Conservation (phyloP, 2,797 vertebrate species). For the Calcarius lapponicus region DNA sequence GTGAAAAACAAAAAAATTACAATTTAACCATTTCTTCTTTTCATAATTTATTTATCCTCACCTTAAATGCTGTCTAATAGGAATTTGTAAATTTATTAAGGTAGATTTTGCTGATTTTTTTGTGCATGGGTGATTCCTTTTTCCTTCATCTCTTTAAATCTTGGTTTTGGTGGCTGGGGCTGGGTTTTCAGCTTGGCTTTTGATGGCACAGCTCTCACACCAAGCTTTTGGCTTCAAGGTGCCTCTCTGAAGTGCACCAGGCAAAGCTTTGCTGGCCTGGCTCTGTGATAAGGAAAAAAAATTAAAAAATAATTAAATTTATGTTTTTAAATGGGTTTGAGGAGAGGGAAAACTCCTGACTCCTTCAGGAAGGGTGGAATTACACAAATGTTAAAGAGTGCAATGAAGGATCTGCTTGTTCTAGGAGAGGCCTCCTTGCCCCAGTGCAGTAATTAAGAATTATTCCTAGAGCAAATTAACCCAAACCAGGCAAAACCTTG, state of each 20-base stretch:
- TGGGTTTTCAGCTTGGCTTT: background rate
- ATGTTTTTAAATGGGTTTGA: background rate
- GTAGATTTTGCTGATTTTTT: background rate
- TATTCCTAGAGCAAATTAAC: background rate
- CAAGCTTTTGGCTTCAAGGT: background rate
- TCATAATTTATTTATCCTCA: background rate
- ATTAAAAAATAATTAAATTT: background rate
- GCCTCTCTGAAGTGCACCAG: background rate
- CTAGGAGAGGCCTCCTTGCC: background rate
- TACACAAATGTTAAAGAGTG: background rate
- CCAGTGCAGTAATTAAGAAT: background rate
- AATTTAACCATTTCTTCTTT: background rate
- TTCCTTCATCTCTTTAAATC: background rate
- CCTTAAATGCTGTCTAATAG: fast-evolving
- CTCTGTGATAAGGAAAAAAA: background rate
- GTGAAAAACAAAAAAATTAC: background rate
- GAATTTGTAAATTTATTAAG: background rate
- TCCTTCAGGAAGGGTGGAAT: background rate
- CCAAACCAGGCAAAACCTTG: background rate
- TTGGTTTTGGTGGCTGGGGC: background rate
- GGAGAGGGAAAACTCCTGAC: background rate
- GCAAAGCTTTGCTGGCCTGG: background rate
- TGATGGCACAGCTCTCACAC: no score
- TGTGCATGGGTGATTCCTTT: background rate
- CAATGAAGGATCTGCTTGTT: background rate